Percentiles rank a stretch among this genome's conserved stretches.
phyloP scores from a whole-genome alignment of 2,797 vertebrate genomes.

The Champsocephalus gunnari region DNA sequence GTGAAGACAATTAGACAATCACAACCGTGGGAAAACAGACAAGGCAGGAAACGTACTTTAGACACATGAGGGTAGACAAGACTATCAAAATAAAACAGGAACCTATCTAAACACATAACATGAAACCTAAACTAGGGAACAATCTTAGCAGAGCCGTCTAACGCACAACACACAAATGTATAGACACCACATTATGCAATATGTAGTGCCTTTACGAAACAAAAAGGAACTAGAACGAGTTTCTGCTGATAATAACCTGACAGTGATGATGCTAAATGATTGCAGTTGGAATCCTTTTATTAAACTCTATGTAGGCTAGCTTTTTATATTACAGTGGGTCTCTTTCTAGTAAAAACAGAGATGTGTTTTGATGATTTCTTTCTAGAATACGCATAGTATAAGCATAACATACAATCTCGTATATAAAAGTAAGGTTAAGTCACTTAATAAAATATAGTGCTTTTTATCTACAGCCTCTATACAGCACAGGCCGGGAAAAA shows the following conservation, averaged over 20 bases:
- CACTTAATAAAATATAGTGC: slow-evolving; percentile 14
- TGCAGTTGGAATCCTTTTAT: background rate
- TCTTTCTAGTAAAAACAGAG: background rate
- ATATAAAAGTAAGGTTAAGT: background rate
- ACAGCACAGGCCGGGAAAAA: slow-evolving; percentile 8
- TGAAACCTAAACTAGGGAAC: no score
- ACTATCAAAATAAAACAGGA: no score
- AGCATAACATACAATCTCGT: background rate
- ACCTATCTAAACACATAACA: no score
- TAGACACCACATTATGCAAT: no score
- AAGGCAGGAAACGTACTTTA: no score
- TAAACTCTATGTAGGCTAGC: background rate
- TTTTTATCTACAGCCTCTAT: slow-evolving; percentile 27
- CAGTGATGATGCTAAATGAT: background rate
- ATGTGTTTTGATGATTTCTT: background rate
- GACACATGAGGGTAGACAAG: no score
- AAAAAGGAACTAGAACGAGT: background rate
- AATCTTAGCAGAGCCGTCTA: no score
- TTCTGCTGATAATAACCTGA: background rate
- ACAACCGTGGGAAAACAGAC: no score
- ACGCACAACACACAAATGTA: no score
- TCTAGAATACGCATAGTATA: background rate
- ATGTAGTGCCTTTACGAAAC: background rate
- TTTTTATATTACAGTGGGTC: background rate
- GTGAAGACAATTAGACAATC: no score